A percentile compares a stretch with the other conserved stretches of the same genome.
Evolutionary conservation across 2,888 invertebrate species (phyloP).

Genomic region (Eristalinus sepulchralis): DNA sequence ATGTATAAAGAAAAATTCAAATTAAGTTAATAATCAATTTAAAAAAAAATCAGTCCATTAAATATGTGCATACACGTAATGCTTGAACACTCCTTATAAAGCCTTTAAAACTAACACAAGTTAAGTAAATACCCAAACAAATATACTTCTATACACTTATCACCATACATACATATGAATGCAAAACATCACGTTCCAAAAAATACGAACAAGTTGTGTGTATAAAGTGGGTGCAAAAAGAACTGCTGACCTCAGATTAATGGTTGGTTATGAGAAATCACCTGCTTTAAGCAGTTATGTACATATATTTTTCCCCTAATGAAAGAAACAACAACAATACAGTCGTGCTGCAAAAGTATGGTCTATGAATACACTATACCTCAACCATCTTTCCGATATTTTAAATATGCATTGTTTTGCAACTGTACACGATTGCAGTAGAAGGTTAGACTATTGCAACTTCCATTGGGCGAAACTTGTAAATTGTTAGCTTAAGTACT

Average conservation of each 20-base stretch:
- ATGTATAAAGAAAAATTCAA: background rate
- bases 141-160: background rate
- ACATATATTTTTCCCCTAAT: background rate
- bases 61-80: background rate
- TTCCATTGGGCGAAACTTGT: slow-evolving; percentile 42
- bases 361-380: slow-evolving; percentile 16
- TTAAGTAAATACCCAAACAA: background rate
- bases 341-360: slow-evolving; percentile 10
- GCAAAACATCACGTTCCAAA: background rate
- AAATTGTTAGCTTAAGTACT: slow-evolving; percentile 40
- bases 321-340: slow-evolving; percentile 31
- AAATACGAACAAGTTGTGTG: background rate
- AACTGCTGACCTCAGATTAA: slow-evolving; percentile 61
- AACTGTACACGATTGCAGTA: slow-evolving; percentile 53
- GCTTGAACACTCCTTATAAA: background rate
- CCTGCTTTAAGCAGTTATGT: slow-evolving; percentile 39
- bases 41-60: background rate
- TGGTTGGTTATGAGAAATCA: slow-evolving; percentile 58
- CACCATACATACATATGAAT: background rate
- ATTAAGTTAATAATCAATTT: background rate
- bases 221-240: slow-evolving; percentile 14
- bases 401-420: slow-evolving; percentile 56
- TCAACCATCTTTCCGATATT: slow-evolving; percentile 37
- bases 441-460: slow-evolving; percentile 56
- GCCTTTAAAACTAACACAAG: background rate